Conservation (phyloP, 1,140 invertebrate genomes). For the Aphelenchoides fujianensis region DNA sequence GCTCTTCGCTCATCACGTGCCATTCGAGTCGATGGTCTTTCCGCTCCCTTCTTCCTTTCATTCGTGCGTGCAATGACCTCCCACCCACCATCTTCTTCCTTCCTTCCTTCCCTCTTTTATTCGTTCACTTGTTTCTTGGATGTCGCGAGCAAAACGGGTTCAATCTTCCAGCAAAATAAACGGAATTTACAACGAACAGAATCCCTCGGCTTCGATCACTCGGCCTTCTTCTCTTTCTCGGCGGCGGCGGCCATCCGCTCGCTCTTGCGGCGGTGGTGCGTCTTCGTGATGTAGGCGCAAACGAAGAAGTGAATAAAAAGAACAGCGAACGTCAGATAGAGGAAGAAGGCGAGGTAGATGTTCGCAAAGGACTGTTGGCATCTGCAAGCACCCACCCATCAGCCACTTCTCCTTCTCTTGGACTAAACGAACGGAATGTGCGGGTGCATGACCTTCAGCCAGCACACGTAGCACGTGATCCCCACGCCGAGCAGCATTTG, state of each 20-base stretch:
- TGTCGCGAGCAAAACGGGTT: too few species aligned
- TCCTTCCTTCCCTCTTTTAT: too few species aligned
- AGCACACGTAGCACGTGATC: constrained; percentile 72
- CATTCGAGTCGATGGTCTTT: too few species aligned
- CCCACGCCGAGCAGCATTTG: constrained; percentile 94
- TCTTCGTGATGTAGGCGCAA: constrained; percentile 9
- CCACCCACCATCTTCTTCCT: too few species aligned
- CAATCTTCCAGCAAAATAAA: too few species aligned
- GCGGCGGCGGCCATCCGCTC: not conserved
- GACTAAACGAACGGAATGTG: constrained; percentile 16
- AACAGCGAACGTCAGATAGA: constrained; percentile 75
- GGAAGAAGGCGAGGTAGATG: constrained; percentile 82
- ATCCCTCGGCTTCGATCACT: not conserved
- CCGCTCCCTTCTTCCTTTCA: too few species aligned
- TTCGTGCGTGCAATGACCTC: too few species aligned
- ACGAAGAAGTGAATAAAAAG: constrained; percentile 66
- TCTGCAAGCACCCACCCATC: constrained; percentile 13
- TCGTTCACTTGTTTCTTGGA: not conserved
- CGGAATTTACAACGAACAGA: too few species aligned
- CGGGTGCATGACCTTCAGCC: constrained; percentile 42
- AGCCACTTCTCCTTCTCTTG: too few species aligned
- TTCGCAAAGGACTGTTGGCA: constrained; percentile 83
- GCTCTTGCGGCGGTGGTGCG: not conserved
- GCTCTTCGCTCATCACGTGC: too few species aligned
- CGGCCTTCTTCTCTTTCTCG: constrained; percentile 1